Conservation (phyloP, 2,797 vertebrate species). For the Scomberomorus guttatus region DNA sequence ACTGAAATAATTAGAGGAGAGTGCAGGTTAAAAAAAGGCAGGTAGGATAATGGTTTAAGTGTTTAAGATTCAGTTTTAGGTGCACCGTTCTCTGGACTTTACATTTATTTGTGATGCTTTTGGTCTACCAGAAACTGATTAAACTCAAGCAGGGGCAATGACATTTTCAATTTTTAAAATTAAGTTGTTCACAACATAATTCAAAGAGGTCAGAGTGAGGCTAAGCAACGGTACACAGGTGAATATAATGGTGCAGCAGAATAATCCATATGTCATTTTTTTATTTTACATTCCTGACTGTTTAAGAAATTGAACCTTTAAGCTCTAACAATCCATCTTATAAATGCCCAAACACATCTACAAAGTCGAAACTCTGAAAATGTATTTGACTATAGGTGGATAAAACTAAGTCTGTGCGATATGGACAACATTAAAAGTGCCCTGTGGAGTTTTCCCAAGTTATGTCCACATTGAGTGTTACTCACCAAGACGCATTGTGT, state of each 20-base stretch:
- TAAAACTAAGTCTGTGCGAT: neutral
- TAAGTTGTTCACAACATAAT: neutral
- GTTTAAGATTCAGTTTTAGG: neutral
- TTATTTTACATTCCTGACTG: neutral
- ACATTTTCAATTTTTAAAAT: neutral
- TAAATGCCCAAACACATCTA: neutral
- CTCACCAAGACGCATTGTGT: too few species aligned
- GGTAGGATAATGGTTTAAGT: neutral
- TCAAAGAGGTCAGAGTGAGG: constrained; percentile 13
- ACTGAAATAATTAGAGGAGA: neutral
- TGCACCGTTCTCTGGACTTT: neutral
- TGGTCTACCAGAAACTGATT: neutral
- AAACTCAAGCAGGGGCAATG: neutral
- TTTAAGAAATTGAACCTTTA: neutral
- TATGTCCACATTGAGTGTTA: too few species aligned
- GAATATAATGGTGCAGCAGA: neutral
- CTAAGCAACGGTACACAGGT: neutral
- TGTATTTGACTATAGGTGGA: too few species aligned
- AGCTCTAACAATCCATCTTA: neutral
- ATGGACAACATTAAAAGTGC: neutral
- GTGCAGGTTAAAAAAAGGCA: neutral
- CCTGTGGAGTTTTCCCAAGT: too few species aligned
- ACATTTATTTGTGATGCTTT: neutral
- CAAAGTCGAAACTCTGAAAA: neutral
- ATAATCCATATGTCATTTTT: constrained; percentile 6